Evolutionary conservation across 2,797 vertebrate genomes (phyloP).

Genomic region (Coregonus ussuriensis): DNA sequence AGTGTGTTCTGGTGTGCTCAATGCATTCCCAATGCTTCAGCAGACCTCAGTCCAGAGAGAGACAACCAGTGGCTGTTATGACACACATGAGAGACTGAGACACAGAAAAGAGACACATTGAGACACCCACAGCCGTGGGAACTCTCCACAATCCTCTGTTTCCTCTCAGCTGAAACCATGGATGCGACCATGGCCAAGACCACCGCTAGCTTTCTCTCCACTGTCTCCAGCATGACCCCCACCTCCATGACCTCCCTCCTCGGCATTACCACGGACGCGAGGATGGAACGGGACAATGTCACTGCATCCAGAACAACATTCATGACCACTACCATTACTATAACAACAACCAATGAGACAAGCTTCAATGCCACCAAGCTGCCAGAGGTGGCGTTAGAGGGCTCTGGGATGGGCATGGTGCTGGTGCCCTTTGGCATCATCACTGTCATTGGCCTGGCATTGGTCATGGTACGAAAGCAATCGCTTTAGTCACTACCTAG

Average conservation of each 20-base stretch:
- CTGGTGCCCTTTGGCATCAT: constrained; percentile 94
- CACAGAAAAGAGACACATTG: background rate
- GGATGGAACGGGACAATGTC: constrained; percentile 55
- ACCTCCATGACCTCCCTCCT: constrained; percentile 38
- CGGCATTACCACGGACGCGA: constrained; percentile 47
- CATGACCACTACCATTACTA: constrained; percentile 66
- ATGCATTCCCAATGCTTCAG: constrained; percentile 3
- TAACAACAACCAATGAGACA: constrained; percentile 75
- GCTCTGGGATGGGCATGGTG: constrained; percentile 84
- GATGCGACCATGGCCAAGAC: constrained; percentile 6
- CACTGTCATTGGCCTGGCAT: constrained; percentile 91
- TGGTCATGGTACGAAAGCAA: constrained; percentile 85
- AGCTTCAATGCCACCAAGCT: constrained; percentile 85
- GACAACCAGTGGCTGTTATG: background rate
- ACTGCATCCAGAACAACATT: constrained; percentile 34
- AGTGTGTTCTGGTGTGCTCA: background rate
- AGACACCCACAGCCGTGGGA: background rate
- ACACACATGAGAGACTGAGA: background rate
- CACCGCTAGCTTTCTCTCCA: constrained; percentile 1
- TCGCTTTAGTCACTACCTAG: background rate
- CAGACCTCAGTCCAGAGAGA: constrained; percentile 10
- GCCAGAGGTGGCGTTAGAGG: constrained; percentile 72
- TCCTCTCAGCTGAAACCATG: background rate
- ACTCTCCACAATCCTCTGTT: background rate
- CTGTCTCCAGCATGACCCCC: background rate